phyloP scores from a whole-genome alignment of 2,888 invertebrate species.

The Drosophila anomelani region DNA sequence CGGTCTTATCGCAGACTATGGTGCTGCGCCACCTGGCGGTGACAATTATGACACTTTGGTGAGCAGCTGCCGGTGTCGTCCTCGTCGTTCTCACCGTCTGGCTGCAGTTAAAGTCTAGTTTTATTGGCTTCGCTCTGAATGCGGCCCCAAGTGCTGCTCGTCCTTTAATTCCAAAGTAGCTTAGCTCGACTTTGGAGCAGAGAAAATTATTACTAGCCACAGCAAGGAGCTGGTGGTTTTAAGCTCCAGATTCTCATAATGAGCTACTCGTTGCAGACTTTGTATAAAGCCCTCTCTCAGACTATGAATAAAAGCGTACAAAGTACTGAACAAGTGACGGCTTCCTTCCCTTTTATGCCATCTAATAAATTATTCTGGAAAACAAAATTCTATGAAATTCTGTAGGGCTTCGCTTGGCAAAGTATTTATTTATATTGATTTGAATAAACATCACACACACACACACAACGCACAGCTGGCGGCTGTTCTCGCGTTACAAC shows the following conservation, averaged over 20 bases:
- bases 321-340: not conserved
- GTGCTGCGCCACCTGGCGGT: conserved; percentile 20
- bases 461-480: not conserved
- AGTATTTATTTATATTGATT: conserved; percentile 24
- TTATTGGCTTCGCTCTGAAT: conserved; percentile 58
- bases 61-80: conserved; percentile 11
- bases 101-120: conserved; percentile 53
- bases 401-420: not conserved
- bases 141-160: conserved; percentile 56
- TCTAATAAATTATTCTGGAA: not conserved
- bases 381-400: conserved; percentile 3
- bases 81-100: conserved; percentile 2
- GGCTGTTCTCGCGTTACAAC: conserved; percentile 2
- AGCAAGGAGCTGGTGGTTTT: conserved; percentile 14
- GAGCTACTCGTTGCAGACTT: conserved; percentile 1
- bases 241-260: not conserved
- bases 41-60: conserved; percentile 57
- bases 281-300: not conserved
- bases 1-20: conserved; percentile 23
- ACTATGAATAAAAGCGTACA: conserved; percentile 5
- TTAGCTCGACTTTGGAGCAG: conserved; percentile 45
- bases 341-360: not conserved
- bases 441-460: conserved; percentile 7
- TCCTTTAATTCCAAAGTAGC: conserved; percentile 68
- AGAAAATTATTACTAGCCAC: conserved; percentile 7